Evolutionary conservation across 2,113 vertebrate genomes (phyloP).

Genomic region (Hydrolagus affinis): DNA sequence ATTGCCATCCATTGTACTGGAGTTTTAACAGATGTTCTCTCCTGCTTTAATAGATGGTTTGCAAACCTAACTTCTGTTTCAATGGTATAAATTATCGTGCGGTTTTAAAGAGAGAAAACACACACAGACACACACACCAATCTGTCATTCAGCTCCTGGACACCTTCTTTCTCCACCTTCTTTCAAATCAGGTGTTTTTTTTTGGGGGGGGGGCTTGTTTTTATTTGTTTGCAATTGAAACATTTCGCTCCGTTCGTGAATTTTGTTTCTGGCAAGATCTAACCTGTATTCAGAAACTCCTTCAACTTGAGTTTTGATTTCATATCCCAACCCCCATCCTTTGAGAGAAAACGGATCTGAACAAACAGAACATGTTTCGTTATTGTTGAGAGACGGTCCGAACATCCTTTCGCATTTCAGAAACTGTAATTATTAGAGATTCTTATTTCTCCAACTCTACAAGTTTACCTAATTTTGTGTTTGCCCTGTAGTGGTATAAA

Average conservation of each 20-base stretch:
- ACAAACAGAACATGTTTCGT: not conserved
- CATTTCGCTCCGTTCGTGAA: slow-evolving; percentile 16
- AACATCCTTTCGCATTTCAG: slow-evolving; percentile 4
- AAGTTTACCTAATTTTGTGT: not conserved
- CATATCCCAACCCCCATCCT: not conserved
- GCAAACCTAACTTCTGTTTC: slow-evolving; percentile 43
- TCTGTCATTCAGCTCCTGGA: slow-evolving; percentile 43
- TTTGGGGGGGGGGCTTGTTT: too few relatives aligned
- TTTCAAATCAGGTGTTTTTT: slow-evolving; percentile 17
- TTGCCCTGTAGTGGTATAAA: not conserved
- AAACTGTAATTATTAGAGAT: not conserved
- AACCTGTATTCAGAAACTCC: slow-evolving; percentile 10
- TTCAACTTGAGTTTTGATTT: not conserved
- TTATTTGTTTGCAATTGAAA: slow-evolving; percentile 9
- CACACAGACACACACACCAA: too few relatives aligned
- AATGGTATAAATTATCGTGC: slow-evolving; percentile 49
- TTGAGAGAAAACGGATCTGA: not conserved
- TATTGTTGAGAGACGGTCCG: slow-evolving; percentile 33
- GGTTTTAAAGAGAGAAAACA: slow-evolving; percentile 42
- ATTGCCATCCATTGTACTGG: slow-evolving; percentile 54
- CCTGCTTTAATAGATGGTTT: slow-evolving; percentile 42
- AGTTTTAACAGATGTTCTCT: slow-evolving; percentile 57
- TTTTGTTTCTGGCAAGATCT: slow-evolving; percentile 8
- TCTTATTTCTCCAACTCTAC: not conserved
- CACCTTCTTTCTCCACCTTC: not conserved